Percentiles rank a stretch among this genome's conserved stretches.
Conservation (phyloP, 2,797 vertebrate genomes). For the Cossypha caffra region DNA sequence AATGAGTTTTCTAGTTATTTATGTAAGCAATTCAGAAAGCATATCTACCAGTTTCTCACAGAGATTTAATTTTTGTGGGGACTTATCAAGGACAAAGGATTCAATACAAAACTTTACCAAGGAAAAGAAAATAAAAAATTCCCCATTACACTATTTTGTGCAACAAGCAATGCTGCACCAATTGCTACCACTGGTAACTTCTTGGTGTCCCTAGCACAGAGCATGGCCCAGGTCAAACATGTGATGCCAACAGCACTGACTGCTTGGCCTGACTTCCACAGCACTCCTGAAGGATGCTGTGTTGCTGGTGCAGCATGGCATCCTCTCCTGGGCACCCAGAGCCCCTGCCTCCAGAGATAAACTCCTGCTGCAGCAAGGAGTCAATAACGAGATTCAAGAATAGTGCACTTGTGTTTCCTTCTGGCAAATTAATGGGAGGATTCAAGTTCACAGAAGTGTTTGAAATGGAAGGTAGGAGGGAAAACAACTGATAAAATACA, state of each 20-base stretch:
- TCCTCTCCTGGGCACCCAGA: background rate
- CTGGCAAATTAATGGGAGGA: background rate
- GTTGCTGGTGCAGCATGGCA: accelerated
- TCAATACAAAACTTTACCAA: background rate
- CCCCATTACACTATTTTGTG: background rate
- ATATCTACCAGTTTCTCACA: background rate
- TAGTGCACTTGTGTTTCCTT: background rate
- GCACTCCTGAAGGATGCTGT: background rate
- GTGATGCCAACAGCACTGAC: accelerated
- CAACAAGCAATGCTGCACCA: accelerated
- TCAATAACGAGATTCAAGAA: background rate
- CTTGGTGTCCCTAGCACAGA: background rate
- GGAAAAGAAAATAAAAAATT: background rate
- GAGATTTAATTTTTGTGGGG: conserved; percentile 2
- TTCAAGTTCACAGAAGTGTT: background rate
- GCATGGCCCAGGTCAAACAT: background rate
- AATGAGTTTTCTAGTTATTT: conserved; percentile 63
- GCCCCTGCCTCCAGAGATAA: background rate
- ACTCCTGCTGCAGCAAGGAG: background rate
- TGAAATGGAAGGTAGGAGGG: conserved; percentile 2
- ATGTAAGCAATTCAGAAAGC: conserved; percentile 55
- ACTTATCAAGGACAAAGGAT: conserved; percentile 47
- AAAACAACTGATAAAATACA: background rate
- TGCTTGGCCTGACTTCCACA: background rate
- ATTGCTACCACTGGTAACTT: background rate